Percentiles rank a stretch among this genome's conserved stretches.
Evolutionary conservation across 2,113 vertebrate genomes (phyloP).

Genomic region (Mugil cephalus): DNA sequence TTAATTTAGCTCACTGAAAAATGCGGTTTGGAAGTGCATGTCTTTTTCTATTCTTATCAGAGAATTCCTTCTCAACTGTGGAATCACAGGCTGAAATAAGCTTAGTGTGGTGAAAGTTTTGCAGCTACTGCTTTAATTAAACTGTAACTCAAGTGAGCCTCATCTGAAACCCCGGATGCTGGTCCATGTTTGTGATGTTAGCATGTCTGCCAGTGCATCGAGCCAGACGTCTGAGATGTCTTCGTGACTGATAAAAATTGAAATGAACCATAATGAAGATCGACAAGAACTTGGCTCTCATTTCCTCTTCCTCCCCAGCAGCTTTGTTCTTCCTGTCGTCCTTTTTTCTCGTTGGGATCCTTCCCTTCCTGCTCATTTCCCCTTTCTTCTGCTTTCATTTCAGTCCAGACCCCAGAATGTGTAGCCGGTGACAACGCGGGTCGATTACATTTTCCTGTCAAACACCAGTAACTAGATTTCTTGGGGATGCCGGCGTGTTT

Average conservation of each 20-base stretch:
- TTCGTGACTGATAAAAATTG: slow-evolving; percentile 52
- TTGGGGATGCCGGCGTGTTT: not conserved
- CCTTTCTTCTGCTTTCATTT: slow-evolving; percentile 13
- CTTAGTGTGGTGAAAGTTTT: slow-evolving; percentile 21
- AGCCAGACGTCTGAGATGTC: slow-evolving; percentile 47
- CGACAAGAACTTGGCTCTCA: slow-evolving; percentile 64
- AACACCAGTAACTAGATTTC: slow-evolving; percentile 1
- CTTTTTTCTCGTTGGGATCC: slow-evolving; percentile 4
- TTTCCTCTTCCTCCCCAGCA: slow-evolving; percentile 1
- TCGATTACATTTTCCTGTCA: slow-evolving; percentile 37
- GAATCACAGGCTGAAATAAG: slow-evolving; percentile 20
- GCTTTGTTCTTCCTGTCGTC: not conserved
- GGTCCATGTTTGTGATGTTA: slow-evolving; percentile 48
- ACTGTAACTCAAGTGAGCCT: slow-evolving; percentile 27
- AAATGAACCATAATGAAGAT: slow-evolving; percentile 63
- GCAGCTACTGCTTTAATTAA: slow-evolving; percentile 47
- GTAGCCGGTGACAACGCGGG: slow-evolving; percentile 5
- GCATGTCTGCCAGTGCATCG: slow-evolving; percentile 39
- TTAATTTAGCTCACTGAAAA: slow-evolving; percentile 20
- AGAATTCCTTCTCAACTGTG: slow-evolving; percentile 17
- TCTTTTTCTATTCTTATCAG: slow-evolving; percentile 7
- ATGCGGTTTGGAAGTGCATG: slow-evolving; percentile 5
- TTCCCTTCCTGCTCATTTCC: not conserved
- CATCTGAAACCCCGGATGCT: slow-evolving; percentile 23
- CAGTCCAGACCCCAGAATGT: not conserved